Conservation (phyloP, 2,888 invertebrate genomes). For the Nymphalis c-album region DNA sequence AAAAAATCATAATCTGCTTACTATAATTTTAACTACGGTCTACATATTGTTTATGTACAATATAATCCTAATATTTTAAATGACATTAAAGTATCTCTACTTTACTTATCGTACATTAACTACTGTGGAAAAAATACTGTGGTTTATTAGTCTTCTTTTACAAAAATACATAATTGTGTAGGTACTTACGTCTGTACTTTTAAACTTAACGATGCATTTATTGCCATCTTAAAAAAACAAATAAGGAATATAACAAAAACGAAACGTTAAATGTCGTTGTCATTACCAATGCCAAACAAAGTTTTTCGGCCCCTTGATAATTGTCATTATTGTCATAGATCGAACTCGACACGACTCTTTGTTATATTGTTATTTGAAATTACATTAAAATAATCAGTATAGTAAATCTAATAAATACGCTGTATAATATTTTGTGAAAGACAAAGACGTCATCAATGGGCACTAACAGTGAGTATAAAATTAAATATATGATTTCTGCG, state of each 20-base stretch:
- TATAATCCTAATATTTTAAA: too few species aligned
- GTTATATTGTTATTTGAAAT: slow-evolving; percentile 17
- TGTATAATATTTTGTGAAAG: not conserved
- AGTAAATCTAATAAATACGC: not conserved
- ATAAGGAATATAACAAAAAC: not conserved
- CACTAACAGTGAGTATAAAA: not conserved
- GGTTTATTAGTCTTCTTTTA: too few species aligned
- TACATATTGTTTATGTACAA: too few species aligned
- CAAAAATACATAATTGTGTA: too few species aligned
- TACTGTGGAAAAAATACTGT: too few species aligned
- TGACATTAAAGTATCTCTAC: too few species aligned
- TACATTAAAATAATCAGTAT: not conserved
- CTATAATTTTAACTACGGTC: too few species aligned
- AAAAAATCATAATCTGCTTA: too few species aligned
- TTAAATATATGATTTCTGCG: not conserved
- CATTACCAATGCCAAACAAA: slow-evolving; percentile 10
- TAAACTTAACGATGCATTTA: too few species aligned
- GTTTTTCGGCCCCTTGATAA: not conserved
- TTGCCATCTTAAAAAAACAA: too few species aligned
- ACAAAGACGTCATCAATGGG: not conserved
- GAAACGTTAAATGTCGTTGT: not conserved
- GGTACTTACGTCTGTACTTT: too few species aligned
- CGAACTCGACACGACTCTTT: slow-evolving; percentile 15
- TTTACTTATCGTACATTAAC: too few species aligned
- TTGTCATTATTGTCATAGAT: slow-evolving; percentile 23